Percentiles rank a stretch among this genome's conserved stretches.
Conservation (phyloP, 2,888 invertebrate genomes). For the Emmelina monodactyla region DNA sequence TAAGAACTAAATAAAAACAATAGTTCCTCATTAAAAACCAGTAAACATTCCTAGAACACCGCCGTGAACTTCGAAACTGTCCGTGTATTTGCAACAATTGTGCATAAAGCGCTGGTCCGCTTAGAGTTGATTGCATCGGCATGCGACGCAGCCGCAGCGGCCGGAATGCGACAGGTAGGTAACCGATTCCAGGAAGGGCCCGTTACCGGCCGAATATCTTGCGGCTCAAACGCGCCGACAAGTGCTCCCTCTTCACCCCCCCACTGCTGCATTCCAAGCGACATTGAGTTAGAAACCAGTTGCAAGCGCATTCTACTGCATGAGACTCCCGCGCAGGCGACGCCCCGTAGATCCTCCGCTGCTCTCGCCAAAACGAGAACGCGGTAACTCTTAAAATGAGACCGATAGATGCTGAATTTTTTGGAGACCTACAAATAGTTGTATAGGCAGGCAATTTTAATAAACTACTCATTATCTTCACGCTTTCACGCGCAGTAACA, state of each 20-base stretch:
- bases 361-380: background rate
- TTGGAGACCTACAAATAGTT: no score
- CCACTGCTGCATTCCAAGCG: conserved; percentile 53
- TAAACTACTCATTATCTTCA: conserved; percentile 1
- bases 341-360: no score
- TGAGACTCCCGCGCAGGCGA: conserved; percentile 14
- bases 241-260: conserved; percentile 31
- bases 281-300: conserved; percentile 63
- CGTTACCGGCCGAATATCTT: conserved; percentile 66
- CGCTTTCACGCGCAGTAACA: background rate
- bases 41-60: no score
- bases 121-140: conserved; percentile 35
- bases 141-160: conserved; percentile 42
- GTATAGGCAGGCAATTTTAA: no score
- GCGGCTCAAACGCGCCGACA: conserved; percentile 63
- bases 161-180: conserved; percentile 65
- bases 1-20: background rate
- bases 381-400: no score
- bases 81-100: conserved; percentile 15
- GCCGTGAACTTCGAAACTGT: conserved; percentile 26
- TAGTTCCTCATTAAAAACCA: no score
- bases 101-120: conserved; percentile 20
- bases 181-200: conserved; percentile 65
- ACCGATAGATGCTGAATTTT: no score
- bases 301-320: conserved; percentile 44